Percentiles rank a stretch among this genome's conserved stretches.
Evolutionary conservation across 2,113 vertebrate species (phyloP).

Genomic region (Engystomops pustulosus): DNA sequence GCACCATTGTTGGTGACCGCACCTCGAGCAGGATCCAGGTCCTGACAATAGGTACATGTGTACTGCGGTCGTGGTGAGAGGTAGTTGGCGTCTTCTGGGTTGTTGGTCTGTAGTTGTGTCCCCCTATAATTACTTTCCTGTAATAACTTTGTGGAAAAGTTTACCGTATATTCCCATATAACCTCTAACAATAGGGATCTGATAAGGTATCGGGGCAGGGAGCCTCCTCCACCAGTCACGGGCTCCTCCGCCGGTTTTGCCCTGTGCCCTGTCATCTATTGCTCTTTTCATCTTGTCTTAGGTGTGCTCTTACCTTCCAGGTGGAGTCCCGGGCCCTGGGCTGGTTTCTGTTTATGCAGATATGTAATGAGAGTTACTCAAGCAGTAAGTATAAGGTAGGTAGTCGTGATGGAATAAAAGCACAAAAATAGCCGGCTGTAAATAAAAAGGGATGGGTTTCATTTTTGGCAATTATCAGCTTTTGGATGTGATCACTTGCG

Average conservation of each 20-base stretch:
- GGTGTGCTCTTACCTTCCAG: background rate
- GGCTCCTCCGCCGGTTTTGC: background rate
- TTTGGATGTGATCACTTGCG: background rate
- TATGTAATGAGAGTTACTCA: conserved; percentile 3
- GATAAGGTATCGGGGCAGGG: too few species aligned
- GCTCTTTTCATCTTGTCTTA: background rate
- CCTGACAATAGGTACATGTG: too few species aligned
- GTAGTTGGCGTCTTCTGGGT: too few species aligned
- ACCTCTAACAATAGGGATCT: too few species aligned
- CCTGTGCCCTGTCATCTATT: too few species aligned
- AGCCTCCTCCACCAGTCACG: background rate
- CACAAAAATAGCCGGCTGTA: background rate
- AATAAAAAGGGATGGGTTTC: conserved; percentile 19
- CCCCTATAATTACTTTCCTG: too few species aligned
- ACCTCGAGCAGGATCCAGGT: too few species aligned
- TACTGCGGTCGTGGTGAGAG: too few species aligned
- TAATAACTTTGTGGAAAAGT: too few species aligned
- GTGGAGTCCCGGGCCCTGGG: background rate
- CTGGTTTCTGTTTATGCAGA: conserved; percentile 32
- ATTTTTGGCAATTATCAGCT: conserved; percentile 35
- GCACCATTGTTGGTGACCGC: too few species aligned
- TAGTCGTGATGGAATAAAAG: background rate
- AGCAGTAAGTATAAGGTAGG: background rate
- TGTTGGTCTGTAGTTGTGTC: too few species aligned
- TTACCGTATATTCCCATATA: too few species aligned